These are phyloP conservation scores for Linnaemya tessellans DNA, from an alignment of 2,888 invertebrate genomes.

Conservation along the genomic window DNA sequence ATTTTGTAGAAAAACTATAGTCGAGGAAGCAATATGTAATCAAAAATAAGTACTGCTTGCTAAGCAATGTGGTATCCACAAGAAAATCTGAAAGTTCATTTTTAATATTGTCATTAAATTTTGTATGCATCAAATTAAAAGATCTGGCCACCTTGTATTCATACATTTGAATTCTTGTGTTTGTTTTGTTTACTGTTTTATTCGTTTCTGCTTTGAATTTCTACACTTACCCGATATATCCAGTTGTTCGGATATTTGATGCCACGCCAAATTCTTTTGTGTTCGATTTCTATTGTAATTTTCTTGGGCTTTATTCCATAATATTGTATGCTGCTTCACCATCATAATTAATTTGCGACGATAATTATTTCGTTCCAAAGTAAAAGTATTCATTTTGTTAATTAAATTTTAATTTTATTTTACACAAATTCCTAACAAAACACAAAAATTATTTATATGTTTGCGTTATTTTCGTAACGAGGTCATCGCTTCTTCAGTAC, in stretches of 20 bases:
- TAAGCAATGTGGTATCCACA: too few relatives aligned
- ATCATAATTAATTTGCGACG: constrained; percentile 66
- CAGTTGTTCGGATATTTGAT: constrained; percentile 65
- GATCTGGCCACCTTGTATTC: constrained; percentile 25
- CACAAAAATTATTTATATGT: constrained; percentile 1
- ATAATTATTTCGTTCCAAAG: constrained; percentile 69
- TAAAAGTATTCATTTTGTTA: constrained; percentile 60
- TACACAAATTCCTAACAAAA: constrained; percentile 12
- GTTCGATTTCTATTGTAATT: constrained; percentile 70
- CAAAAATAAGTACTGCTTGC: too few relatives aligned
- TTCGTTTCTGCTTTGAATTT: not conserved
- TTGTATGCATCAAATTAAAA: not conserved
- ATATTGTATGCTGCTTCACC: constrained; percentile 70
- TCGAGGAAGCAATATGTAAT: too few relatives aligned
- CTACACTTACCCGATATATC: constrained; percentile 67
- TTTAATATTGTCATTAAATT: too few relatives aligned
- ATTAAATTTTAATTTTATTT: not conserved
- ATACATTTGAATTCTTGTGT: not conserved
- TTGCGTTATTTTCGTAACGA: constrained; percentile 34
- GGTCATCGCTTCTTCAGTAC: constrained; percentile 12
- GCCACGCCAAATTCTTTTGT: constrained; percentile 70
- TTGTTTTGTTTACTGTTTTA: not conserved
- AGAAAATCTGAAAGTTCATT: too few relatives aligned
- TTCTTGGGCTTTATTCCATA: constrained; percentile 71
- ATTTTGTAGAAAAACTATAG: too few relatives aligned